A percentile compares a stretch with the other conserved stretches of the same genome.
Conservation (phyloP, 2,888 invertebrate genomes). For the Sinohyriopsis cumingii region DNA sequence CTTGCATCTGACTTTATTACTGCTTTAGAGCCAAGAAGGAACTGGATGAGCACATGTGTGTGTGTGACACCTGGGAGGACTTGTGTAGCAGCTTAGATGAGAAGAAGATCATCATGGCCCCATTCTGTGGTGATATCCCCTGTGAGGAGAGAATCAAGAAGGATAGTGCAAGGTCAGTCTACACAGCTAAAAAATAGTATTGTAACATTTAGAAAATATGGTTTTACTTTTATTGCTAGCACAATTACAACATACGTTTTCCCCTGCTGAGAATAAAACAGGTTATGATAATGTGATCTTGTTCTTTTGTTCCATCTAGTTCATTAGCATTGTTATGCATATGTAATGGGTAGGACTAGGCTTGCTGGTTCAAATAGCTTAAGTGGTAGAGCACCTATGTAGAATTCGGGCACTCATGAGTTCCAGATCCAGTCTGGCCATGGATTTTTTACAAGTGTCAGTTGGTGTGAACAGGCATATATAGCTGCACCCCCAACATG, state of each 20-base stretch:
- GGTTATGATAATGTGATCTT: no score
- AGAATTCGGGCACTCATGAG: no score
- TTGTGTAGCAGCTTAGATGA: constrained; percentile 87
- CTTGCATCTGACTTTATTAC: neutral
- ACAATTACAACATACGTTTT: neutral
- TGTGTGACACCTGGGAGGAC: constrained; percentile 84
- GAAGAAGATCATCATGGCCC: constrained; percentile 92
- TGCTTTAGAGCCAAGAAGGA: constrained; percentile 83
- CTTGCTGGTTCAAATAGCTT: no score
- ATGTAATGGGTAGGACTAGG: no score
- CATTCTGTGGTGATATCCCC: constrained; percentile 91
- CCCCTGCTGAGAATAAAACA: neutral
- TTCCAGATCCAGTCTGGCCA: no score
- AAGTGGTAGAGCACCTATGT: no score
- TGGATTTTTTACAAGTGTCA: no score
- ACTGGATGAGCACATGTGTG: constrained; percentile 82
- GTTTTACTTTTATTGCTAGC: neutral
- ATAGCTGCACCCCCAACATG: no score
- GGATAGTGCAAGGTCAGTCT: constrained; percentile 87
- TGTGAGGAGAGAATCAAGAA: constrained; percentile 98
- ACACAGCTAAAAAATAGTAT: neutral
- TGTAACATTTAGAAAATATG: neutral
- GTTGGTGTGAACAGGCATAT: no score
- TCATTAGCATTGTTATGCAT: no score
- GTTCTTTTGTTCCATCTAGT: no score